Conservation (phyloP, 2,113 vertebrate species). For the Chinchilla lanigera region DNA sequence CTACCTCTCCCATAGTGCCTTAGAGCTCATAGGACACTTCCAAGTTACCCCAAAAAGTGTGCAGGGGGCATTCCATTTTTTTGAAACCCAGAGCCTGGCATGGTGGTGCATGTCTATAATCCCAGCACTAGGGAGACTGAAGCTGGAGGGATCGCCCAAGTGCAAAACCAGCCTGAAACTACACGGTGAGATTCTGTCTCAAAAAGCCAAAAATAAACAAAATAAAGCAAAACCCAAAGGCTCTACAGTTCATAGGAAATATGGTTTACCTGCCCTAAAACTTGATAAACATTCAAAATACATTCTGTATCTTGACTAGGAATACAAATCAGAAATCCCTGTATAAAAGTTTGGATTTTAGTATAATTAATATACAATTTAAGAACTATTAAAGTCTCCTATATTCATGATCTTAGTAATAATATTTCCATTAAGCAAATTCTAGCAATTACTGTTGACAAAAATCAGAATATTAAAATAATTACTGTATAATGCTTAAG, state of each 20-base stretch:
- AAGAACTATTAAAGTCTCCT: slow-evolving; percentile 4
- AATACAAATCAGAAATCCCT: background rate
- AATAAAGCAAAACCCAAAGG: background rate
- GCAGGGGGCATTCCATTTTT: background rate
- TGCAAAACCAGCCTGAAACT: background rate
- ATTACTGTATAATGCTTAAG: slow-evolving; percentile 1
- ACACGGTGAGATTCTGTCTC: background rate
- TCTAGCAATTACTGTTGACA: background rate
- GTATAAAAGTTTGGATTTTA: slow-evolving; percentile 26
- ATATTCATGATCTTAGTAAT: background rate
- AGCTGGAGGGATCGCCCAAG: background rate
- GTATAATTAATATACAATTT: background rate
- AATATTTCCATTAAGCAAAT: slow-evolving; percentile 10
- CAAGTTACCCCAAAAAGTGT: background rate
- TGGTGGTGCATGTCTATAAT: background rate
- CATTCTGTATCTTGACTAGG: slow-evolving; percentile 16
- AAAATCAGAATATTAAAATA: slow-evolving; percentile 43
- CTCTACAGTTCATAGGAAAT: background rate
- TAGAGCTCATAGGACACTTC: slow-evolving; percentile 18
- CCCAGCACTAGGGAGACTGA: background rate
- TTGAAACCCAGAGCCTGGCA: background rate
- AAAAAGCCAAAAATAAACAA: background rate
- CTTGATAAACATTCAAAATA: slow-evolving; percentile 53
- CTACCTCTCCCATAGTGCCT: background rate
- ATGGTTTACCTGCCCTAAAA: background rate